A percentile compares a stretch with the other conserved stretches of the same genome.
phyloP scores from a whole-genome alignment of 2,797 vertebrate genomes.

The Neosalanx taihuensis region DNA sequence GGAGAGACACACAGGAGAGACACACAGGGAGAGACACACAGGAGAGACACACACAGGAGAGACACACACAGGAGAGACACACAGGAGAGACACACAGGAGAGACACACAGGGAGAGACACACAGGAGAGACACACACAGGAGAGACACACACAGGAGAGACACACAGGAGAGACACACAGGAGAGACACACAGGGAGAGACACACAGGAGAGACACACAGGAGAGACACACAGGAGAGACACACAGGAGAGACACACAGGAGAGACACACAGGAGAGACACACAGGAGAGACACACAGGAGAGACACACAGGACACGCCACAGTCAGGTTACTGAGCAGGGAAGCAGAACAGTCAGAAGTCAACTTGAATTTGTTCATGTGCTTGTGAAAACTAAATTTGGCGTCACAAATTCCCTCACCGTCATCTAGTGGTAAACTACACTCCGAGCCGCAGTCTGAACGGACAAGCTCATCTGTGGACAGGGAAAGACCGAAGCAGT shows the following conservation, averaged over 20 bases:
- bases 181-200: conserved; percentile 22
- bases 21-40: too few species aligned
- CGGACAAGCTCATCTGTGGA: conserved; percentile 87
- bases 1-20: too few species aligned
- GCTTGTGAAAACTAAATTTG: neutral
- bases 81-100: too few species aligned
- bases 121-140: too few species aligned
- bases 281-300: conserved; percentile 25
- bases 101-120: too few species aligned
- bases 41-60: too few species aligned
- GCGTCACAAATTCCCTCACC: conserved; percentile 67
- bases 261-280: conserved; percentile 22
- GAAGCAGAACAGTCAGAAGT: neutral
- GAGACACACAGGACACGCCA: too few species aligned
- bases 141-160: too few species aligned
- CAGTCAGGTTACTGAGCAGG: neutral
- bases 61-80: too few species aligned
- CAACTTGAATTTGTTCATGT: neutral
- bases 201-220: conserved; percentile 11
- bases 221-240: conserved; percentile 21
- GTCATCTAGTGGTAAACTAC: conserved; percentile 86
- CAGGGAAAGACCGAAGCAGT: conserved; percentile 15
- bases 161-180: too few species aligned
- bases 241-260: conserved; percentile 11
- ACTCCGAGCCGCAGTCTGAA: conserved; percentile 87